Base-by-base conservation (phyloP, 2,113 vertebrate genomes). In the Stigmatopora nigra region DNA sequence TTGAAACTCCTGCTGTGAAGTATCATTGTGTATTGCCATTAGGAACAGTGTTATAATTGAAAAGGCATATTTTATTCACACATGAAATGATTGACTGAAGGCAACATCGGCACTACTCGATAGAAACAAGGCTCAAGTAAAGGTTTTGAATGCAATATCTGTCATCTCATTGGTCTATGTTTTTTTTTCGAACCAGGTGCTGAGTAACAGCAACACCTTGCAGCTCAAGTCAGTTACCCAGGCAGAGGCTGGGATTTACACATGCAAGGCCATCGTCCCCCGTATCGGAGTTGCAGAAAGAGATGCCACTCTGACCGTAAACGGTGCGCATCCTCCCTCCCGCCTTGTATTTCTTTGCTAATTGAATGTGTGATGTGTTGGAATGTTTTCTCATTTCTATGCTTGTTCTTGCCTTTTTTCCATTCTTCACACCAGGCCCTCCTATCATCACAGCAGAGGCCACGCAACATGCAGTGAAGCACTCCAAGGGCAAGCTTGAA, bases 291-390 rank as follows among this genome's bases (percentile, higher is more conserved):
- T 93, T 3, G 91, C 91, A 0, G 86, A 91, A 31, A 88, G 91
- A 49, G 92, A 93, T 38, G 93, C 92, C n/a, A 86, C 89, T 9
- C 77, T 96, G 31, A 94, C 91, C 1, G 94, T 96, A 65, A 94
- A 95, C 1, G 94, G 94, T 95, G 78, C 87, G 88, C 19, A 31
- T 38, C 9, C 57, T 69, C 44, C 9, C 57, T 69, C 44, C 44
- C 13, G 46, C 61, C 2, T 4, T 20, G 13, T 13, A 61, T 41
- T 58, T 31, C 48, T 67, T 20, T 55, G 64, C 56, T 4, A 36
- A 22, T 62, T 45, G 69, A 2, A 13, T 56, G 35, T 59, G 62
- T 63, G 7, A 1, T 48, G 11, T n/a, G 63, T 51, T 16, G 1
- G 48, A 64, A 51, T 52, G 38, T 17, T 38, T 12, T 61, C 55